Evolutionary conservation across 2,888 invertebrate genomes (phyloP).

Genomic region (Helleia helle): DNA sequence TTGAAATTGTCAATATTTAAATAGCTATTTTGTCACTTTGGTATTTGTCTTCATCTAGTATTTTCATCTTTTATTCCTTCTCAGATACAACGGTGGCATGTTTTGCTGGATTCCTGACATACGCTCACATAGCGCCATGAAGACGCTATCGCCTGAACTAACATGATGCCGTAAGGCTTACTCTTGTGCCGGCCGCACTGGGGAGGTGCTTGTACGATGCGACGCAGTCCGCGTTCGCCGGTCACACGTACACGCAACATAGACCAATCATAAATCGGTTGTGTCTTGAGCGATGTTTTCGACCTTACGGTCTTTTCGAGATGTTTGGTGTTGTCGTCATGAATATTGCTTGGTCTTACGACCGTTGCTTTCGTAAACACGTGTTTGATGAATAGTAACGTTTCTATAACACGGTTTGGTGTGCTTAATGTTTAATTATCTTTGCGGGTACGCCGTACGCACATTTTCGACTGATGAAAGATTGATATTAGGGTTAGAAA

Average conservation of each 20-base stretch:
- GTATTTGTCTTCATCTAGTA: too few species aligned
- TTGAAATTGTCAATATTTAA: too few species aligned
- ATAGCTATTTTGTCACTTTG: too few species aligned
- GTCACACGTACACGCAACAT: constrained; percentile 13
- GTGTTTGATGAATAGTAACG: constrained; percentile 1
- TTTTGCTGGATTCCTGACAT: constrained; percentile 85
- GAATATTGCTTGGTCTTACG: constrained; percentile 4
- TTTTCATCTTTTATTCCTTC: background rate
- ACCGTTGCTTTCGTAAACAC: constrained; percentile 7
- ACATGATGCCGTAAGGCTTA: constrained; percentile 17
- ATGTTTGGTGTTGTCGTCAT: constrained; percentile 14
- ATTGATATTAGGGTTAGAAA: constrained; percentile 25
- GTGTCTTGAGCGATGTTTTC: constrained; percentile 19
- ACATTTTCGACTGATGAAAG: constrained; percentile 35
- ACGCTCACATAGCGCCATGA: constrained; percentile 45
- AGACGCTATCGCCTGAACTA: constrained; percentile 34
- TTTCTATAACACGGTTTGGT: constrained; percentile 10
- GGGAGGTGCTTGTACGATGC: constrained; percentile 21
- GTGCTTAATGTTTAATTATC: constrained; percentile 19
- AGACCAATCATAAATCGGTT: constrained; percentile 12
- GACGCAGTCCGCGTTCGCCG: constrained; percentile 24
- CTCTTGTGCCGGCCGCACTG: constrained; percentile 22
- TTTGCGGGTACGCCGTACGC: constrained; percentile 26
- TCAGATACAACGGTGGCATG: constrained; percentile 95
- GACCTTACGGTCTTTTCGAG: constrained; percentile 20